Evolutionary conservation across 2,888 invertebrate species (phyloP).

Genomic region (Prostheceraeus crozeri): DNA sequence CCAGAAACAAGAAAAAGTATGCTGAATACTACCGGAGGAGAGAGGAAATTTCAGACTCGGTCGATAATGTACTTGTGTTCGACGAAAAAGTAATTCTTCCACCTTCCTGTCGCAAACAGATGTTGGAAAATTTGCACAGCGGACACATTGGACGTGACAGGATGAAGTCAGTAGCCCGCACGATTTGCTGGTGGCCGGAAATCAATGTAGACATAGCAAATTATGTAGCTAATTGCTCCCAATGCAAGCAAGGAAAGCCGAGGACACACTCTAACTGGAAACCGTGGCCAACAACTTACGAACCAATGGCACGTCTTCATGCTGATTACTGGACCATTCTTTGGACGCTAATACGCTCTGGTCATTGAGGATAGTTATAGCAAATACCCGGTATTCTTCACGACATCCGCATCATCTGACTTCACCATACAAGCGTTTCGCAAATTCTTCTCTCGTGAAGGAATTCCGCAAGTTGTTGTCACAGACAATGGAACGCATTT

Average conservation of each 20-base stretch:
- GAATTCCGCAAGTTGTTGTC: constrained; percentile 3
- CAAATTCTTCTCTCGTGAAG: not conserved
- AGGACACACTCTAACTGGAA: not conserved
- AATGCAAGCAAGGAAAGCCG: not conserved
- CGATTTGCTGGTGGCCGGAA: constrained; percentile 16
- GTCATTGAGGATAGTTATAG: not conserved
- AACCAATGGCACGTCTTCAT: not conserved
- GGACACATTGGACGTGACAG: constrained; percentile 4
- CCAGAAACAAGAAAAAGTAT: not conserved
- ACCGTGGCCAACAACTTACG: constrained; percentile 1
- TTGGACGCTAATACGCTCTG: not conserved
- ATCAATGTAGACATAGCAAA: not conserved
- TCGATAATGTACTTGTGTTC: not conserved
- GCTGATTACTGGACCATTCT: constrained; percentile 21
- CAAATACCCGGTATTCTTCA: constrained; percentile 6
- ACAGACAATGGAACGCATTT: constrained; percentile 6
- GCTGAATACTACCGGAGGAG: not conserved
- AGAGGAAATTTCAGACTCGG: not conserved
- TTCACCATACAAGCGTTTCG: not conserved
- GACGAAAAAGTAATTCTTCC: not conserved
- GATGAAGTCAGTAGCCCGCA: not conserved
- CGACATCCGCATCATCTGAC: not conserved
- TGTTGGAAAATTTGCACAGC: not conserved
- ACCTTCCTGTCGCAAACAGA: too few relatives aligned
- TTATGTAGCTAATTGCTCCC: not conserved